Base-by-base conservation (phyloP, 64 coral and sea anemone genomes). In the Montipora efflorescens region DNA sequence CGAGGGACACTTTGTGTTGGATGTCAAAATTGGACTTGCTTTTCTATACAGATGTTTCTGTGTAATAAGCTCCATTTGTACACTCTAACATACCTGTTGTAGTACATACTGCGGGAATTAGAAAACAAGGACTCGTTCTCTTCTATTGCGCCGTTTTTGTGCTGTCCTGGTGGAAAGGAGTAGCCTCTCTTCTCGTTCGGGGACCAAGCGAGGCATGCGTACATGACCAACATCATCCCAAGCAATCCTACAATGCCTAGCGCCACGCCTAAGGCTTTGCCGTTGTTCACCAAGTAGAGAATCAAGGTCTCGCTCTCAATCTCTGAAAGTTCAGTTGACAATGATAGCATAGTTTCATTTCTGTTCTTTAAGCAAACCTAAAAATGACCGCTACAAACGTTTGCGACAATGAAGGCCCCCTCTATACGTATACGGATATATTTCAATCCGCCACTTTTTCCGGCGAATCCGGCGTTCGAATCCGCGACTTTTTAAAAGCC, bases 231-330 rank as follows among this genome's bases (percentile, higher is more conserved):
- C 64, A 68, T 20, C n/a, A 85, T 20, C 18, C 15, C 82, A 3
- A 85, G 62, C 82, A 85, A 85, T 85, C 62, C 82, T 44, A 85
- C 15, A 19, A 85, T 70, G 8, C 82, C 82, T 49, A 85, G 44
- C 43, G 82, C 82, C 46, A 85, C 82, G 18, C 82, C 64, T 66
- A 85, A 11, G 3, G 82, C 82, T 69, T 62, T 85, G 11, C 46
- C 69, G 45, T 85, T 70, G 82, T 44, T 85, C 0, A 85, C 82
- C 47, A 48, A 62, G 43, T 51, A 85, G 0, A 85, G 64, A 5
- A 85, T 13, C 62, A 48, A 8, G 8, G 9, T 19, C 46, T 67
- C 45, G 43, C 28, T 44, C 18, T 70, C 82, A 45, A 16, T 9
- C 0, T 85, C 82, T 85, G 64, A 85, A 69, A 70, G 13, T 1